phyloP scores from a whole-genome alignment of 1,140 invertebrate genomes.

The Lepidurus packardi region DNA sequence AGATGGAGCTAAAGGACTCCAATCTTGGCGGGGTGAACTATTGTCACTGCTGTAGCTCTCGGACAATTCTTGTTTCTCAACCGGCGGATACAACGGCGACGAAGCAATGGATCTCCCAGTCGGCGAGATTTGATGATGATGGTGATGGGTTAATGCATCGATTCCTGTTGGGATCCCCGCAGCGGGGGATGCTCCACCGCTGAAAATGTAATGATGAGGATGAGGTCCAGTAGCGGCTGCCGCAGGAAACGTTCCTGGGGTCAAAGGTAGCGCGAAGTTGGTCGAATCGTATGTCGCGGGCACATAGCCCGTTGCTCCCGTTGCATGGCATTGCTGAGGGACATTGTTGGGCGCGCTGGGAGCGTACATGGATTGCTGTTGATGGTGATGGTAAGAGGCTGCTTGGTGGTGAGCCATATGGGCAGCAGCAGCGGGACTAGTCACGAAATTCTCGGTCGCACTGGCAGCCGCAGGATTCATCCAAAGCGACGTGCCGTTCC shows the following conservation, averaged over 20 bases:
- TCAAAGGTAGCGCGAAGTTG: constrained; percentile 25
- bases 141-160: constrained; percentile 13
- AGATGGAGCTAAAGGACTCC: constrained; percentile 23
- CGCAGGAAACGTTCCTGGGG: neutral
- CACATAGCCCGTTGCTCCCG: constrained; percentile 18
- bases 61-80: constrained; percentile 19
- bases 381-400: constrained; percentile 27
- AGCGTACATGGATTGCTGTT: constrained; percentile 13
- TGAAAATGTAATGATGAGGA: constrained; percentile 26
- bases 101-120: neutral
- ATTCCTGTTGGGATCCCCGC: constrained; percentile 25
- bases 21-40: constrained; percentile 28
- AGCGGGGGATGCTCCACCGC: constrained; percentile 7
- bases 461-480: constrained; percentile 17
- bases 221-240: neutral
- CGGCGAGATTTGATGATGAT: constrained; percentile 26
- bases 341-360: constrained; percentile 23
- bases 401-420: constrained; percentile 23
- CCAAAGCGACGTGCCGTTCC: constrained; percentile 4
- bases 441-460: constrained; percentile 7
- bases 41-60: constrained; percentile 28
- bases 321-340: constrained; percentile 1
- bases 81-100: neutral
- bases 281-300: neutral
- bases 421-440: constrained; percentile 22